These are phyloP conservation scores for Archaeoteleia sp. DNA, from an alignment of 2,888 invertebrate genomes.

Conservation along the genomic window DNA sequence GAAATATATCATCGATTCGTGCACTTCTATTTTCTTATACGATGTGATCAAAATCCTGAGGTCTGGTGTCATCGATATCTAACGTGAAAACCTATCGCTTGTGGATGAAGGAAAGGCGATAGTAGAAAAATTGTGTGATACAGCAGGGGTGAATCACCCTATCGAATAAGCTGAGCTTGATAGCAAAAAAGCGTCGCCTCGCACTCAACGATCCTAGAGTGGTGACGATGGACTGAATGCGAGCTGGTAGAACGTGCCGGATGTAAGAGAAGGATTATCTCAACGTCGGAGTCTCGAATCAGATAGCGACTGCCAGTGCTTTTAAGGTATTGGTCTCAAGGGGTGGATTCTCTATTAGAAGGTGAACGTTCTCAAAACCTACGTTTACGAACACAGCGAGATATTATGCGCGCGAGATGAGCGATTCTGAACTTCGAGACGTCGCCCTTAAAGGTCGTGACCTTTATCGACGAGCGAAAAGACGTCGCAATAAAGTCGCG, in stretches of 20 bases:
- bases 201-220: constrained; percentile 44
- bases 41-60: constrained; percentile 21
- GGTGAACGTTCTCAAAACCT: constrained; percentile 29
- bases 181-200: constrained; percentile 63
- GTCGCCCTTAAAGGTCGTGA: constrained; percentile 43
- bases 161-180: constrained; percentile 62
- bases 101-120: constrained; percentile 49
- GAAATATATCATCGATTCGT: constrained; percentile 12
- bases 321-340: constrained; percentile 69
- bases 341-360: constrained; percentile 48
- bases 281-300: constrained; percentile 63
- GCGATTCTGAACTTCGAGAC: constrained; percentile 34
- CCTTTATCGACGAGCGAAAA: constrained; percentile 49
- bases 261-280: constrained; percentile 72
- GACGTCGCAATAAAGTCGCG: constrained; percentile 51
- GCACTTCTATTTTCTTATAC: constrained; percentile 6
- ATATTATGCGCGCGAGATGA: constrained; percentile 57
- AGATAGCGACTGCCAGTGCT: constrained; percentile 65
- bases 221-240: constrained; percentile 46
- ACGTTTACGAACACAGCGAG: constrained; percentile 43
- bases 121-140: constrained; percentile 63
- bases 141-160: constrained; percentile 55
- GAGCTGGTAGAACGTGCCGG: constrained; percentile 47
- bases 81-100: constrained; percentile 51
- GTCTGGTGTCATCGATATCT: constrained; percentile 40